Evolutionary conservation across 2,113 vertebrate genomes (phyloP).

Genomic region (Ptilonorhynchus violaceus): DNA sequence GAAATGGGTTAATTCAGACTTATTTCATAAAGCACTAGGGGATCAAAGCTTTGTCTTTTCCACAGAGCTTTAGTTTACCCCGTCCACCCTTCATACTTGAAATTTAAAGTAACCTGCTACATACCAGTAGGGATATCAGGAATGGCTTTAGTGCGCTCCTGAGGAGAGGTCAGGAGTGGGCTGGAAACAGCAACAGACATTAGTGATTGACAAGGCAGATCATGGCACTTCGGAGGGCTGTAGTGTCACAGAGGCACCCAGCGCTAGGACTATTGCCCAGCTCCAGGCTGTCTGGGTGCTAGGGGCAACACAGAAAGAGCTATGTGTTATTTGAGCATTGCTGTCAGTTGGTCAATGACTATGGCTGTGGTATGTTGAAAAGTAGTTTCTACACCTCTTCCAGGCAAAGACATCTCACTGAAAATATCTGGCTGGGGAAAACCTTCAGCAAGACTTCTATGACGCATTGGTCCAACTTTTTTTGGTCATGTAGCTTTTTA

Average conservation of each 20-base stretch:
- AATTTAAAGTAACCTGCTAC: background rate
- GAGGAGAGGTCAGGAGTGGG: background rate
- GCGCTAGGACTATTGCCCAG: background rate
- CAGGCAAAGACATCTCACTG: background rate
- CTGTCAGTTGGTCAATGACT: background rate
- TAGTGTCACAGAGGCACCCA: background rate
- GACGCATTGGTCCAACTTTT: background rate
- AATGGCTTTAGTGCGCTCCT: background rate
- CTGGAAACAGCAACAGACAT: background rate
- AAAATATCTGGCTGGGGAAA: background rate
- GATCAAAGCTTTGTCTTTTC: background rate
- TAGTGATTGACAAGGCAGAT: background rate
- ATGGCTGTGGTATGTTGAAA: background rate
- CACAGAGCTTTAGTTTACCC: background rate
- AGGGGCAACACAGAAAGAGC: background rate
- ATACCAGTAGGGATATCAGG: background rate
- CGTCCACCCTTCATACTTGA: background rate
- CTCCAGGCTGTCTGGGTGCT: background rate
- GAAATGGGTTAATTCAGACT: background rate
- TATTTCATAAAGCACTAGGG: background rate
- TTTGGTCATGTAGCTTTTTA: background rate
- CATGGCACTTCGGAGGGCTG: background rate
- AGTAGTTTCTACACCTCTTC: background rate
- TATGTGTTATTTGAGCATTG: background rate
- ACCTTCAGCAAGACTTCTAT: background rate